These are phyloP conservation scores for Ectropis grisescens DNA, from an alignment of 1,140 invertebrate genomes.

Conservation along the genomic window DNA sequence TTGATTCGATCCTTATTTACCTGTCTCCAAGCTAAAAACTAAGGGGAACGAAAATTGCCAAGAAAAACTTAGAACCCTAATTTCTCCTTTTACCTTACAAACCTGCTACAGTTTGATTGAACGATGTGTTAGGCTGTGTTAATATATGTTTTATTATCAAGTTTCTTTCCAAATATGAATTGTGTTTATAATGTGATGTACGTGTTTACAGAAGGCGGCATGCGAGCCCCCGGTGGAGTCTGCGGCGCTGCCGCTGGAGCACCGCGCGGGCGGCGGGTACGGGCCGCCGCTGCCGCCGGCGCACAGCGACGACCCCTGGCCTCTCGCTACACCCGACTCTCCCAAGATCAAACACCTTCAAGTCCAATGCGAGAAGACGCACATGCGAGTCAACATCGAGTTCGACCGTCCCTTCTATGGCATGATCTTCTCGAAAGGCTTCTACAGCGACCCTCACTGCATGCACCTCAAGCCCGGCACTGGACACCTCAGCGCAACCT, in stretches of 20 bases:
- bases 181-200: too few relatives aligned
- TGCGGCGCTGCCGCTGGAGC: conserved; percentile 83
- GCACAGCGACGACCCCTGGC: conserved; percentile 84
- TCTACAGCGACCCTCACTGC: conserved; percentile 91
- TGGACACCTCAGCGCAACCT: conserved; percentile 90
- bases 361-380: conserved; percentile 95
- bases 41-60: too few relatives aligned
- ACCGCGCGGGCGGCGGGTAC: conserved; percentile 76
- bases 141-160: too few relatives aligned
- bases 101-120: too few relatives aligned
- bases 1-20: too few relatives aligned
- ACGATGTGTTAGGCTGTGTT: too few relatives aligned
- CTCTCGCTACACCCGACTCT: conserved; percentile 85
- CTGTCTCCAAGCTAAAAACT: too few relatives aligned
- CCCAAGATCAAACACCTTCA: conserved; percentile 93
- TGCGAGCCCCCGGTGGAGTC: conserved; percentile 84
- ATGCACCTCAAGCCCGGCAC: conserved; percentile 92
- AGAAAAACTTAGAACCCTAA: too few relatives aligned
- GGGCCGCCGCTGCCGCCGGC: conserved; percentile 76
- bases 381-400: conserved; percentile 95
- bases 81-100: too few relatives aligned
- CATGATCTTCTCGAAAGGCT: conserved; percentile 95
- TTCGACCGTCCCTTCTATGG: conserved; percentile 96
- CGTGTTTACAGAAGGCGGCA: conserved; percentile 80
- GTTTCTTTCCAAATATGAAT: too few relatives aligned